Percentiles rank a stretch among this genome's conserved stretches.
Conservation (phyloP, 2,888 invertebrate species). For the Tinea trinotella region DNA sequence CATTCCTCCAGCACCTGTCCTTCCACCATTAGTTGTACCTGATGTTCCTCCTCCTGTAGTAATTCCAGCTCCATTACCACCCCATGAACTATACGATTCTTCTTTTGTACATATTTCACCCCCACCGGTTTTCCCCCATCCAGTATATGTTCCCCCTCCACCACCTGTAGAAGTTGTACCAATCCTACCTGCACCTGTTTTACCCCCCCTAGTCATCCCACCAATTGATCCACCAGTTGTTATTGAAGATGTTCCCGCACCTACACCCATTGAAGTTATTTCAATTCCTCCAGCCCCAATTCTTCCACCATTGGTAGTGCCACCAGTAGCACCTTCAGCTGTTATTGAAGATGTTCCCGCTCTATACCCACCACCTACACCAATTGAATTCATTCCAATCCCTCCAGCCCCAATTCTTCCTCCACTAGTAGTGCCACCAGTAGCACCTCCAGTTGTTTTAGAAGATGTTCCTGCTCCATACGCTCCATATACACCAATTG, state of each 20-base stretch:
- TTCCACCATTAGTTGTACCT: background rate
- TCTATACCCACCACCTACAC: background rate
- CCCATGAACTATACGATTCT: background rate
- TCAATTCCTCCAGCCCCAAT: background rate
- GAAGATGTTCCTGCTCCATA: background rate
- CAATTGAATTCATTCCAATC: background rate
- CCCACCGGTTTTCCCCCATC: background rate
- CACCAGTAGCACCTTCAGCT: too few species aligned
- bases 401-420: constrained; percentile 3
- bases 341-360: too few species aligned
- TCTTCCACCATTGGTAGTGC: background rate
- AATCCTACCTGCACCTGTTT: background rate
- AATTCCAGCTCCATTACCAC: background rate
- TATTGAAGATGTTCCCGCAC: constrained; percentile 7
- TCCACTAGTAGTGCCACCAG: background rate
- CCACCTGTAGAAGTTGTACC: background rate
- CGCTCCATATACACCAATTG: background rate
- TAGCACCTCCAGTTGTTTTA: background rate
- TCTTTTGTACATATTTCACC: background rate
- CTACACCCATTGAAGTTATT: background rate
- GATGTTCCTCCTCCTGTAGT: background rate
- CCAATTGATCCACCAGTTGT: background rate
- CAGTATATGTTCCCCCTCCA: background rate
- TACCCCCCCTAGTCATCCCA: background rate
- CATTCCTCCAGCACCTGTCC: background rate